Conservation (phyloP, 2,888 invertebrate species). For the Hypomecis punctinalis region DNA sequence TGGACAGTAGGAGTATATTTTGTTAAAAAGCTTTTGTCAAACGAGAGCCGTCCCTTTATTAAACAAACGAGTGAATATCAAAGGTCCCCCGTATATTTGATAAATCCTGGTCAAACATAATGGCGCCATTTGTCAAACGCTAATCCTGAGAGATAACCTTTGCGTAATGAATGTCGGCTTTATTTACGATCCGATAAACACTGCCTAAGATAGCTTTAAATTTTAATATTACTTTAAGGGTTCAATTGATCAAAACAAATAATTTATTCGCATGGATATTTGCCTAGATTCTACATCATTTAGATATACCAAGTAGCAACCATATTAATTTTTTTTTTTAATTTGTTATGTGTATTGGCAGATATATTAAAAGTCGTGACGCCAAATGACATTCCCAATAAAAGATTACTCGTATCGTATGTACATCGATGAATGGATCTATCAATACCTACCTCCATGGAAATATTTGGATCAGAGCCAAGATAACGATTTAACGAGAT, state of each 20-base stretch:
- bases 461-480: constrained; percentile 7
- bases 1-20: background rate
- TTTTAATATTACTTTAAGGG: background rate
- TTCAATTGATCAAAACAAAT: no score
- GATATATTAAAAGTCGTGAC: background rate
- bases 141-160: constrained; percentile 53
- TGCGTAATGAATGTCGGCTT: constrained; percentile 46
- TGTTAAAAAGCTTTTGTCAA: constrained; percentile 20
- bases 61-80: constrained; percentile 33
- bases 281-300: no score
- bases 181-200: constrained; percentile 42
- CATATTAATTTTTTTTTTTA: no score
- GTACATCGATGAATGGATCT: constrained; percentile 11
- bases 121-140: constrained; percentile 52
- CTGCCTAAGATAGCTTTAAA: constrained; percentile 15
- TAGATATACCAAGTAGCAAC: no score
- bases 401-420: no score
- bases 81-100: constrained; percentile 37
- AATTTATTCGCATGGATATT: no score
- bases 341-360: background rate
- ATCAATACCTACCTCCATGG: background rate
- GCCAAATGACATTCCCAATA: constrained; percentile 20
- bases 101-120: constrained; percentile 49
- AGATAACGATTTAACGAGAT: constrained; percentile 5
- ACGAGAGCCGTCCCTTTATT: constrained; percentile 24